A percentile compares a stretch with the other conserved stretches of the same genome.
Evolutionary conservation across 2,888 invertebrate genomes (phyloP).

Genomic region (Colletes collaris): DNA sequence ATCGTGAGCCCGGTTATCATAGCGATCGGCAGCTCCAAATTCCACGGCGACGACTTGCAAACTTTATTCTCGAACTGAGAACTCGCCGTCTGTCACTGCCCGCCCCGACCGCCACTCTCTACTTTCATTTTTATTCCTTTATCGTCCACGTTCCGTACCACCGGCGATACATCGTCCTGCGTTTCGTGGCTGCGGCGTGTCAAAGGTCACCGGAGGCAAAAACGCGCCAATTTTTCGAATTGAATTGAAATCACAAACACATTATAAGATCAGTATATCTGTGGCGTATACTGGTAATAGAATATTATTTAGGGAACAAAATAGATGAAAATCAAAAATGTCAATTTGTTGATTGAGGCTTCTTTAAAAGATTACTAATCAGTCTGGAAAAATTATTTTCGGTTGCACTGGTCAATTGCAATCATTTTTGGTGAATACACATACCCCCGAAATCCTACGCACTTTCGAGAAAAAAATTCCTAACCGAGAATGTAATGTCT

Average conservation of each 20-base stretch:
- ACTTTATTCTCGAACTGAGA: constrained; percentile 18
- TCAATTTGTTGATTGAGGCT: too few species aligned
- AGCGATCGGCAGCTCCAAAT: constrained; percentile 36
- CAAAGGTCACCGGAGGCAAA: constrained; percentile 6
- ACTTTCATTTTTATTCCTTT: constrained; percentile 36
- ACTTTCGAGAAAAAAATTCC: too few species aligned
- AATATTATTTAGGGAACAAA: too few species aligned
- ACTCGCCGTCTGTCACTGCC: constrained; percentile 20
- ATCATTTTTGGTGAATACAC: too few species aligned
- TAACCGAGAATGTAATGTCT: too few species aligned
- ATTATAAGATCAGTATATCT: too few species aligned
- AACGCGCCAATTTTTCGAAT: constrained; percentile 30
- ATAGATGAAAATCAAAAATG: too few species aligned
- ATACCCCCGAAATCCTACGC: too few species aligned
- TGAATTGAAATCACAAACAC: not conserved
- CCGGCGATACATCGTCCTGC: not conserved
- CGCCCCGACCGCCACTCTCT: not conserved
- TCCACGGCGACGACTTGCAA: constrained; percentile 48
- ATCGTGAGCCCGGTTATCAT: constrained; percentile 22
- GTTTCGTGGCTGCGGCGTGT: constrained; percentile 3
- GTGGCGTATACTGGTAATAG: not conserved
- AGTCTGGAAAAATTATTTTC: too few species aligned
- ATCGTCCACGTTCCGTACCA: constrained; percentile 11
- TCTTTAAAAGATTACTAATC: too few species aligned
- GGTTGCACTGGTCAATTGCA: too few species aligned